Conservation (phyloP, 2,113 vertebrate genomes). For the Cryptomyrus ogoouensis region DNA sequence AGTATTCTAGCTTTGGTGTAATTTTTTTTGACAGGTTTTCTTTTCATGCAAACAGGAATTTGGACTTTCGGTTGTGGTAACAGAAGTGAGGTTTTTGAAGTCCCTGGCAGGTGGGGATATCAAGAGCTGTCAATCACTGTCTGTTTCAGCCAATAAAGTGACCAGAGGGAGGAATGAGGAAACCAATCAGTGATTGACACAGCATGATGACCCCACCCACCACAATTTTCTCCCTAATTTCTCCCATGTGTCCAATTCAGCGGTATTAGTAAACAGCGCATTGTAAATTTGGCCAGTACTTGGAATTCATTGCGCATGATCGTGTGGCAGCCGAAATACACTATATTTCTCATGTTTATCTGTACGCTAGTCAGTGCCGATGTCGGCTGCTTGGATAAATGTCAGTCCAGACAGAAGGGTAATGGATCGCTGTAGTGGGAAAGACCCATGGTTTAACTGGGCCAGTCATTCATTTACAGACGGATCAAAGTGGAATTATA, state of each 20-base stretch:
- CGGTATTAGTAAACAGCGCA: background rate
- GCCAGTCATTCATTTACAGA: background rate
- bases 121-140: background rate
- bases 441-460: background rate
- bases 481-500: background rate
- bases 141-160: background rate
- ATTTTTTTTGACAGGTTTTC: background rate
- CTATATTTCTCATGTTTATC: background rate
- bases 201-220: background rate
- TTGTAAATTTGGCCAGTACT: background rate
- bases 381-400: background rate
- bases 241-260: background rate
- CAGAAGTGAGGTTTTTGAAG: background rate
- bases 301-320: background rate
- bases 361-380: background rate
- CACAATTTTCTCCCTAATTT: background rate
- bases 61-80: background rate
- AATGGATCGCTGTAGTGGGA: background rate
- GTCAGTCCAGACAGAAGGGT: background rate
- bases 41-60: background rate
- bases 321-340: background rate
- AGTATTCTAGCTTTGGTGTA: background rate
- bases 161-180: background rate
- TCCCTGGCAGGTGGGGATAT: background rate
- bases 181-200: background rate